Base-by-base conservation (phyloP, 2,113 vertebrate genomes). In the Fukomys damarensis region DNA sequence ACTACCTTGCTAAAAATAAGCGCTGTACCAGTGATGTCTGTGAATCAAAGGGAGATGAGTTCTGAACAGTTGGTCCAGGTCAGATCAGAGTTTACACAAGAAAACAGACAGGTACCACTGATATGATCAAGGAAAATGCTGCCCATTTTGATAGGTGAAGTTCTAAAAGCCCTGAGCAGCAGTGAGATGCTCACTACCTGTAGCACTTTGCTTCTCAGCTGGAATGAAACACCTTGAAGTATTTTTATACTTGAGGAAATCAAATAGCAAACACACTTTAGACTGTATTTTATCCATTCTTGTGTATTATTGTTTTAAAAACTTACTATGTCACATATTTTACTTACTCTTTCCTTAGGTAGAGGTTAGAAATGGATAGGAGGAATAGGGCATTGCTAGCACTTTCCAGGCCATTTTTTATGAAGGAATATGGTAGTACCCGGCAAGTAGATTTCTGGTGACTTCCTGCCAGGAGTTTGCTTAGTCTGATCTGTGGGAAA, bases 181-280 rank as follows among this genome's bases (percentile, higher is more conserved):
- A 30, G 43, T 28, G 41, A 76, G 41, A 76, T 46, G 72, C 6
- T 46, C 43, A 46, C 26, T 77, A 41, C 7, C 66, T 49, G 74
- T 77, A 32, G 43, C 43, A 49, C 26, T 77, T 77, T 11, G 28
- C 74, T 46, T 28, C 43, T 77, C 74, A 77, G 74, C 14, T 46
- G 26, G 74, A 49, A 76, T 46, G 41, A 70, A 76, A 43, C 41
- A 35, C 16, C 17, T 79, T 93, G 77, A 93, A 91, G 91, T 94
- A 68, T 43, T 93, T 96, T 89, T 70, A 95, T 70, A 76, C 30
- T 59, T 77, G 10, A 96, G 76, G 87, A 95, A 94, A 76, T 92
- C 77, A 96, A 52, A 81, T 49, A 92, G n/a, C 10, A 76, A 92
- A n/a, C 7, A 65, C 38, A 83, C 17, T 85, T 92, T 81, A 77